These are phyloP conservation scores for Pollenia amentaria DNA, from an alignment of 2,888 invertebrate genomes.

Conservation along the genomic window DNA sequence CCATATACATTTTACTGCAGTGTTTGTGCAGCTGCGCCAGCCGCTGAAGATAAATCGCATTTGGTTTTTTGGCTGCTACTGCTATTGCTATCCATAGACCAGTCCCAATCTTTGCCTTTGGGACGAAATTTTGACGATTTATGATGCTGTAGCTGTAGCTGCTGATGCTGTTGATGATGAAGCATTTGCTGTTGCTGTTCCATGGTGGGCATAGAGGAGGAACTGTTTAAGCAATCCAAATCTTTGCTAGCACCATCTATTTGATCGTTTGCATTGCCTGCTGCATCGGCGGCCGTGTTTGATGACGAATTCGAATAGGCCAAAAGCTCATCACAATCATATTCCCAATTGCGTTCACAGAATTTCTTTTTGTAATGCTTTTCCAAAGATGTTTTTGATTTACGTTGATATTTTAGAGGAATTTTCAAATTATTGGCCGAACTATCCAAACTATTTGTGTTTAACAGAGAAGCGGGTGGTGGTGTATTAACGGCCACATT, in stretches of 20 bases:
- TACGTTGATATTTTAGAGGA: slow-evolving; percentile 87
- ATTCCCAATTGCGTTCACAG: slow-evolving; percentile 91
- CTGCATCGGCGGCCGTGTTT: slow-evolving; percentile 80
- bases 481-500: slow-evolving; percentile 82
- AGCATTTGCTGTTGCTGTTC: slow-evolving; percentile 59
- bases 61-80: slow-evolving; percentile 75
- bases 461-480: slow-evolving; percentile 78
- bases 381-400: slow-evolving; percentile 84
- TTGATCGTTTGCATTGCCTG: slow-evolving; percentile 75
- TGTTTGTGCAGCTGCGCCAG: slow-evolving; percentile 11
- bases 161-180: slow-evolving; percentile 2
- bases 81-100: slow-evolving; percentile 85
- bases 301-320: slow-evolving; percentile 79
- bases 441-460: slow-evolving; percentile 47
- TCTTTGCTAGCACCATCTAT: slow-evolving; percentile 64
- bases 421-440: slow-evolving; percentile 82
- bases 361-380: slow-evolving; percentile 94
- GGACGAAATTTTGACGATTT: slow-evolving; percentile 89
- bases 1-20: slow-evolving; percentile 49
- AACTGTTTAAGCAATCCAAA: slow-evolving; percentile 75
- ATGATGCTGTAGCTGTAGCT: slow-evolving; percentile 75
- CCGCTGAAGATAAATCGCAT: slow-evolving; percentile 49
- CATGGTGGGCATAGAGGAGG: slow-evolving; percentile 43
- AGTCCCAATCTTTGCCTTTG: slow-evolving; percentile 91
- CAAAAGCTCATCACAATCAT: slow-evolving; percentile 82